Evolutionary conservation across 2,113 vertebrate species (phyloP), one percentile per base, ranked within the genome.

Genomic region (Ptychochromis oligacanthus): DNA sequence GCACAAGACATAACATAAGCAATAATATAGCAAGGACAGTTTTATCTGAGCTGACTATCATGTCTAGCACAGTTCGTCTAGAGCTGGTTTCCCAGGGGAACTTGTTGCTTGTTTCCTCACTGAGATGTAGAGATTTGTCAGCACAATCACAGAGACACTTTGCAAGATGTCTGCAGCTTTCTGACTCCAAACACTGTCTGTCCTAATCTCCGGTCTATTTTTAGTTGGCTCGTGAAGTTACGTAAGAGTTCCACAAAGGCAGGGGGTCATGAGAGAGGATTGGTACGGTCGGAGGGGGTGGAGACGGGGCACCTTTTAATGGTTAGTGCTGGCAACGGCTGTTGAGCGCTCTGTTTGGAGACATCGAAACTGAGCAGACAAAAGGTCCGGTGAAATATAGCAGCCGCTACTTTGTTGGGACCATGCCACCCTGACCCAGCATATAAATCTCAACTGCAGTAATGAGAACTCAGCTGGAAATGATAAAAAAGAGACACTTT

Each of bases 381-480:
- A 88, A 90, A 76, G 76, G n/a, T 79, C 67, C 40, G 22, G 79
- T 85, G 83, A 93, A 90, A 88, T 86, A 87, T 70, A 83, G 67
- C 75, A 67, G 76, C 81, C 38, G 10, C 61, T 43, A 46, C 82
- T 85, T 83, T 84, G 85, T 17, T 86, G 49, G 38, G 72, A 88
- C 46, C 64, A 65, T 82, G 82, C 81, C 85, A 87, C 31, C 79
- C 82, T 72, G 52, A 82, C 77, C 88, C 67, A 18, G 75, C 84
- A n/a, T 83, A 90, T 91, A 93, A 88, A 93, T 94, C 84, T 82
- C 78, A 56, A 76, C 80, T 54, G 8, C 80, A 81, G 82, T 88
- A 92, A 93, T 92, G 80, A 91, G 86, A 91, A 80, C 87, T 80
- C 59, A 20, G 90, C 83, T 87, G 75, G 88, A 92, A 89, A 77